Conservation (phyloP, 2,113 vertebrate genomes). For the Cepphus grylle region DNA sequence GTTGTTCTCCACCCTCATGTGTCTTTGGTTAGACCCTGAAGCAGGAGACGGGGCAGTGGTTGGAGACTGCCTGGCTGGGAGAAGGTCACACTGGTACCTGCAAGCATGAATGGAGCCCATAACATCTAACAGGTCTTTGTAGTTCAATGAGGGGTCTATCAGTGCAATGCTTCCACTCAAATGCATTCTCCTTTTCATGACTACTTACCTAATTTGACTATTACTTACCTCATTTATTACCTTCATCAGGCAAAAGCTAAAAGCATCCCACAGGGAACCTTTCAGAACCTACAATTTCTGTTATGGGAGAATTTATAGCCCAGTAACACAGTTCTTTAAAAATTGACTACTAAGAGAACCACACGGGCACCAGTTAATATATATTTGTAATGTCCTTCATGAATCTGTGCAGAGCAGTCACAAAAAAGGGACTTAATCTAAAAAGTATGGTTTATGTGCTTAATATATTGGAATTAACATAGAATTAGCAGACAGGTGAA, state of each 20-base stretch:
- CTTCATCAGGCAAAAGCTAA: not conserved
- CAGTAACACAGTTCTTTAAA: not conserved
- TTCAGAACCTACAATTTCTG: not conserved
- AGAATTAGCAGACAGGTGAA: not conserved
- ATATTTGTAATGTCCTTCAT: not conserved
- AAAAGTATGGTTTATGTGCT: not conserved
- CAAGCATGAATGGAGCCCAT: not conserved
- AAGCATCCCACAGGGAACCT: not conserved
- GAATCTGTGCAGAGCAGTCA: not conserved
- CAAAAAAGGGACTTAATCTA: not conserved
- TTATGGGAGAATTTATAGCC: not conserved
- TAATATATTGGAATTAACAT: not conserved
- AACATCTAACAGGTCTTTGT: not conserved
- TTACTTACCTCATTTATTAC: conserved; percentile 10
- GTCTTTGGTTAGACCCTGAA: not conserved
- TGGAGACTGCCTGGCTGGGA: not conserved
- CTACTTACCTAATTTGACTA: not conserved
- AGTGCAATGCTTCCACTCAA: not conserved
- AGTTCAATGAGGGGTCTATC: not conserved
- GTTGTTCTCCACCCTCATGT: not conserved
- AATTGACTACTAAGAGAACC: not conserved
- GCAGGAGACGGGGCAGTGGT: not conserved
- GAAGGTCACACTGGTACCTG: not conserved
- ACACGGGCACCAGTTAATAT: not conserved
- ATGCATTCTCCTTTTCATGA: not conserved